Conservation (phyloP, 2,888 invertebrate genomes). For the Pyrrhia umbra region DNA sequence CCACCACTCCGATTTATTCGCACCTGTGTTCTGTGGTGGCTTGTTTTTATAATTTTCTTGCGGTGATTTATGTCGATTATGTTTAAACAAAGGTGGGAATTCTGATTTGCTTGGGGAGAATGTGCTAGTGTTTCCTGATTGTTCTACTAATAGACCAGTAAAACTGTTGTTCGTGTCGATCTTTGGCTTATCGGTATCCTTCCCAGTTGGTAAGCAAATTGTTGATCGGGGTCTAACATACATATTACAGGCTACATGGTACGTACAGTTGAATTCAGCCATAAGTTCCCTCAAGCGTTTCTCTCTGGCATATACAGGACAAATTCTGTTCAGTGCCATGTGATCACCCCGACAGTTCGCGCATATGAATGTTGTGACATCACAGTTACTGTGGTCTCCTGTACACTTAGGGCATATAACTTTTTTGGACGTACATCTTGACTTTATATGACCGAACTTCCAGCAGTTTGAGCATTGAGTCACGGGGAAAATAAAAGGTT, state of each 20-base stretch:
- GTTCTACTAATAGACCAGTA: no score
- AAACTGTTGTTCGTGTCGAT: no score
- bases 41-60: background rate
- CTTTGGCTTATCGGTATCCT: no score
- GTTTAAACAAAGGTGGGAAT: no score
- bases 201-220: background rate
- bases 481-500: slow-evolving; percentile 32
- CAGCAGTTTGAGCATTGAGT: no score
- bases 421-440: slow-evolving; percentile 18
- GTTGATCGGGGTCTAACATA: background rate
- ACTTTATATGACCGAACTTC: slow-evolving; percentile 33
- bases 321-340: slow-evolving; percentile 29
- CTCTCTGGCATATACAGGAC: slow-evolving; percentile 36
- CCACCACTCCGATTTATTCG: background rate
- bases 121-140: no score
- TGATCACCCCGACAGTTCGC: slow-evolving; percentile 39
- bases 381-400: slow-evolving; percentile 29
- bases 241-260: slow-evolving; percentile 7
- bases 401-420: slow-evolving; percentile 36
- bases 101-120: no score
- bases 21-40: background rate
- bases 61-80: slow-evolving; percentile 1
- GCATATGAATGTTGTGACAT: slow-evolving; percentile 19
- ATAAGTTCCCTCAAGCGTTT: slow-evolving; percentile 35
- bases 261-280: slow-evolving; percentile 30